Conservation (phyloP, 2,113 vertebrate genomes). For the Thamnophis sirtalis region DNA sequence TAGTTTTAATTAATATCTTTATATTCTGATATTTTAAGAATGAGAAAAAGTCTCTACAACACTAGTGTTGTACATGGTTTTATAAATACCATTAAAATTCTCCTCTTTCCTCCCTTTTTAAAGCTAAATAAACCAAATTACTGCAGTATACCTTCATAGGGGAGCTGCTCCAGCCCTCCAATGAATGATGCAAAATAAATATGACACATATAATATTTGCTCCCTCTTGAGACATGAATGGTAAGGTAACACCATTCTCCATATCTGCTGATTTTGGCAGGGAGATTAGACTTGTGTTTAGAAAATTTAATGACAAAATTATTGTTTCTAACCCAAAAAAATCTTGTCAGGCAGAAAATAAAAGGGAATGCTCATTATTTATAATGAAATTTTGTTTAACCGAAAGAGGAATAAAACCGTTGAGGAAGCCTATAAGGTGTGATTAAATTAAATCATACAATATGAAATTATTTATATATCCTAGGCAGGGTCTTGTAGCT, state of each 20-base stretch:
- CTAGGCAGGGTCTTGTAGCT: not conserved
- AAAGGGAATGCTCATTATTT: not conserved
- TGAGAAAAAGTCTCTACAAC: not conserved
- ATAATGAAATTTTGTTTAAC: not conserved
- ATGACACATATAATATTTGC: not conserved
- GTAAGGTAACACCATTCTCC: not conserved
- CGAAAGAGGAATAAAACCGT: not conserved
- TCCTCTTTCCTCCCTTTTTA: not conserved
- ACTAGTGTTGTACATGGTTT: not conserved
- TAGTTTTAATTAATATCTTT: not conserved
- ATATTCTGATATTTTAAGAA: not conserved
- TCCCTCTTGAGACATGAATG: not conserved
- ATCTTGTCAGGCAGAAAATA: not conserved
- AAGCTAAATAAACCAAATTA: not conserved
- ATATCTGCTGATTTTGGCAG: not conserved
- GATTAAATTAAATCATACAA: not conserved
- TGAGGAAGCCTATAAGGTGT: not conserved
- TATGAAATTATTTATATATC: not conserved
- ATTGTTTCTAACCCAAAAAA: not conserved
- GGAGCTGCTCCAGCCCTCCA: not conserved
- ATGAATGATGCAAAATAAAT: not conserved
- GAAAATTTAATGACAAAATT: not conserved
- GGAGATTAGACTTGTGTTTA: not conserved
- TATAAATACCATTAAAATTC: not conserved
- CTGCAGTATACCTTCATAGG: not conserved